Base-by-base conservation (phyloP, 2,797 vertebrate genomes). In the Sphaeramia orbicularis region DNA sequence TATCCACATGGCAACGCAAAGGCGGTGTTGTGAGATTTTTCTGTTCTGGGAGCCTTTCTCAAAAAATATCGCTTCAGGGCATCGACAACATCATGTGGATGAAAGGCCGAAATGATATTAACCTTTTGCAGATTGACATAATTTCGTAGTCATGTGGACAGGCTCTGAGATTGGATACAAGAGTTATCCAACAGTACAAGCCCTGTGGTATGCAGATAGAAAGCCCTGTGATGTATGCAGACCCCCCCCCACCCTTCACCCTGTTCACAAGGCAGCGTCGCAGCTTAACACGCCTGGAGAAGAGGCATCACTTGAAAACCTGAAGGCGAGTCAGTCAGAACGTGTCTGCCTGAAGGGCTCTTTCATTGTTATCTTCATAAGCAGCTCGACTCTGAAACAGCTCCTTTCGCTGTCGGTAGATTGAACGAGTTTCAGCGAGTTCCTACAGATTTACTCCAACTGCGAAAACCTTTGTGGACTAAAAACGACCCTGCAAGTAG, bases 281-380 rank as follows among this genome's bases (percentile, higher is more conserved):
- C 58, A 69, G 47, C 42, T 75, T 68, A 65, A 75, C 62, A 37
- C 10, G 2, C 13, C 37, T 13, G 18, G 16, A 32, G 24, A 65
- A 67, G 45, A 76, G 11, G 27, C 44, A 36, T 7, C 59, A 44
- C 61, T 73, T 74, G 30, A 71, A 78, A 78, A 57, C 41, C 59
- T 40, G 38, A 27, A 55, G 41, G 49, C 2, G 30, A 62, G 37
- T 58, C 65, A 54, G 43, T 72, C 62, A 60, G 16, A 58, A 30
- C 45, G 30, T 70, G 53, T 56, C 73, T 82, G 64, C 65, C 70
- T 65, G 61, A 3, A 74, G 56, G 61, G 57, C 57, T 65, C 42
- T 43, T 60, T 76, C 49, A 59, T 45, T 64, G 69, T 76, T 78
- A 74, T 84, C 74, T 79, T 71, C 44, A 35, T 38, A 71, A 75